Evolutionary conservation across 2,113 vertebrate species (phyloP).

Genomic region (Indicator maculatus): DNA sequence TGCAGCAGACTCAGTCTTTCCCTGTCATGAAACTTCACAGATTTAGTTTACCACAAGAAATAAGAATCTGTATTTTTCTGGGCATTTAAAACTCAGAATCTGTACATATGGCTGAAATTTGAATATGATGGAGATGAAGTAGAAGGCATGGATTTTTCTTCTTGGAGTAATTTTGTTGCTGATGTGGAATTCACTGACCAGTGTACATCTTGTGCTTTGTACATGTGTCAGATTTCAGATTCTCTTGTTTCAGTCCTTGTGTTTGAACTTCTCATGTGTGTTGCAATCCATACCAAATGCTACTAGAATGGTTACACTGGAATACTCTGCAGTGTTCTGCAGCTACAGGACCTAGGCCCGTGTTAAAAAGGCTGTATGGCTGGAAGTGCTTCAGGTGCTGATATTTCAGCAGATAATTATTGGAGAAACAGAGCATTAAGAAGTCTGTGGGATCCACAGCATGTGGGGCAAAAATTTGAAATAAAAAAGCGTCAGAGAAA

Average conservation of each 20-base stretch:
- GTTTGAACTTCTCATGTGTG: slow-evolving; percentile 25
- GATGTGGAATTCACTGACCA: slow-evolving; percentile 22
- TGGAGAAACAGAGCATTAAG: neutral
- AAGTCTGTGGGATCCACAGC: neutral
- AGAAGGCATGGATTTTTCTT: neutral
- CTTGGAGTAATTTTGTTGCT: slow-evolving; percentile 12
- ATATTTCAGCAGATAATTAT: neutral
- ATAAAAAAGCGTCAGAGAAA: neutral
- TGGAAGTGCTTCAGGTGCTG: neutral
- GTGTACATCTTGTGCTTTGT: slow-evolving; percentile 7
- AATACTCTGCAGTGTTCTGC: neutral
- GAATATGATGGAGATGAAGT: neutral
- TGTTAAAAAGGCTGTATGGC: neutral
- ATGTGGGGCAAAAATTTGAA: neutral
- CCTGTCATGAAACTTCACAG: neutral
- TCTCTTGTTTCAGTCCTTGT: slow-evolving; percentile 15
- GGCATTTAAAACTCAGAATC: neutral
- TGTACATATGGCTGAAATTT: slow-evolving; percentile 23
- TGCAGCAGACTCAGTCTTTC: neutral
- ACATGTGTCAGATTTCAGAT: neutral
- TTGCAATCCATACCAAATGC: slow-evolving; percentile 17
- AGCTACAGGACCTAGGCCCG: neutral
- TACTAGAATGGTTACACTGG: neutral
- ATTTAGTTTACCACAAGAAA: neutral
- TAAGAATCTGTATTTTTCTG: neutral